Evolutionary conservation across 2,888 invertebrate species (phyloP).

Genomic region (Spialia ferax): DNA sequence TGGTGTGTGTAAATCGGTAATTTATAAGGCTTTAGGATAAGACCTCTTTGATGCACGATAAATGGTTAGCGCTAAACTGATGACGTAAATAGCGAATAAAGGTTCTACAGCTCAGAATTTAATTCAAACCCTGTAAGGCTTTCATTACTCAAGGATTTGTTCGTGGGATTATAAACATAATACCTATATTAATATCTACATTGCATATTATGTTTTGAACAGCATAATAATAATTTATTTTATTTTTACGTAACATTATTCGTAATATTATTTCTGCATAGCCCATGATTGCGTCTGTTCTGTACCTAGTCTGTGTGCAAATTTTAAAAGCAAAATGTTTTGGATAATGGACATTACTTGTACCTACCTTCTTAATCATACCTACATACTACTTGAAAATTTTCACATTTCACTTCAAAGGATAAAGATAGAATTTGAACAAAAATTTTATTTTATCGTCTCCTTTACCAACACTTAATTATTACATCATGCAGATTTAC

Average conservation of each 20-base stretch:
- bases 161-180: not conserved
- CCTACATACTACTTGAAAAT: no score
- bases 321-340: no score
- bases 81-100: slow-evolving; percentile 32
- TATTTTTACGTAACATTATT: no score
- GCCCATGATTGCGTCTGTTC: no score
- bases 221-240: no score
- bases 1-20: slow-evolving; percentile 33
- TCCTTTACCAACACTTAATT: not conserved
- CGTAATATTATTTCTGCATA: no score
- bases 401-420: no score
- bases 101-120: slow-evolving; percentile 26
- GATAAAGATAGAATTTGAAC: not conserved
- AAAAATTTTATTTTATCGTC: not conserved
- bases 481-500: slow-evolving; percentile 6
- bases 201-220: no score
- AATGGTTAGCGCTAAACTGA: slow-evolving; percentile 36
- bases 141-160: slow-evolving; percentile 26
- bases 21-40: slow-evolving; percentile 39
- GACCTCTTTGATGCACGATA: slow-evolving; percentile 40
- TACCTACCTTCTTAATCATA: no score
- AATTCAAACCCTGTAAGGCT: slow-evolving; percentile 27
- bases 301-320: no score
- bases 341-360: no score
- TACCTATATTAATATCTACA: no score